These are phyloP conservation scores for Apis cerana DNA, from an alignment of 1,140 invertebrate species.

Conservation along the genomic window DNA sequence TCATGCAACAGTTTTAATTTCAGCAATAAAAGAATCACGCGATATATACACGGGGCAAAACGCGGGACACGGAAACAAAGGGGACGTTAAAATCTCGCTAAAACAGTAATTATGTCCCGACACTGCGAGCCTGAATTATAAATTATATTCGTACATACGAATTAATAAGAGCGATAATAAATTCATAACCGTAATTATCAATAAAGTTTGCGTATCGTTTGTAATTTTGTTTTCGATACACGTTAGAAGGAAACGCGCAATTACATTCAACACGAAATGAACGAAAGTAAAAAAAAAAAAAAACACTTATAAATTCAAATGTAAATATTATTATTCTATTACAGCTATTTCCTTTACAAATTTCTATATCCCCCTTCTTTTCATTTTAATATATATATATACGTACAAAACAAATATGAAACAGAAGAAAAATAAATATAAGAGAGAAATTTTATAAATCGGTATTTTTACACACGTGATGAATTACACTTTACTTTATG, in stretches of 20 bases:
- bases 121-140: conserved; percentile 1
- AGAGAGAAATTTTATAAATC: too few species aligned
- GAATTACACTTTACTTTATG: too few species aligned
- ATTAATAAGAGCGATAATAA: conserved; percentile 4
- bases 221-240: background rate
- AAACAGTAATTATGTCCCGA: background rate
- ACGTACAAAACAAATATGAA: too few species aligned
- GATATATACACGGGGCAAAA: background rate
- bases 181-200: conserved; percentile 2
- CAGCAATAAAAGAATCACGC: background rate
- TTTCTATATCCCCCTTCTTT: too few species aligned
- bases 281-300: background rate
- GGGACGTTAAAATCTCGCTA: background rate
- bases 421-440: too few species aligned
- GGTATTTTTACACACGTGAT: too few species aligned
- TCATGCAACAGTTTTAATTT: background rate
- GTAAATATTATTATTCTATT: too few species aligned
- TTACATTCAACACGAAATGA: background rate
- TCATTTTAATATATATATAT: too few species aligned
- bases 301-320: background rate
- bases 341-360: too few species aligned
- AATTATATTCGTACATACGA: background rate
- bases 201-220: background rate
- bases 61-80: background rate
- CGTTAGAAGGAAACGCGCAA: background rate